Percentiles rank a stretch among this genome's conserved stretches.
Conservation (phyloP, 1,140 invertebrate species). For the Bombus soroeensis region DNA sequence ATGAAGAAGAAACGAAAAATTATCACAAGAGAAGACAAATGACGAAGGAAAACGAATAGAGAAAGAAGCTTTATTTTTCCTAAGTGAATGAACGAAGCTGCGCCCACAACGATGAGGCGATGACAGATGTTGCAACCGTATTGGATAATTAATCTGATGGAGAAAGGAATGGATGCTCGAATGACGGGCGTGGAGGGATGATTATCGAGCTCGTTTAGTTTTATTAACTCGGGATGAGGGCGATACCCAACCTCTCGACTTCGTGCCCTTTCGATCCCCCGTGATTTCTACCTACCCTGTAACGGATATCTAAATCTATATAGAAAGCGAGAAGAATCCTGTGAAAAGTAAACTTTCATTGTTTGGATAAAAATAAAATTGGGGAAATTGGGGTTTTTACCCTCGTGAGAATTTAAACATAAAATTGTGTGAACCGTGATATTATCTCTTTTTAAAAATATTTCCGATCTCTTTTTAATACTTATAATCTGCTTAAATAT, state of each 20-base stretch:
- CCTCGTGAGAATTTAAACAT: conserved; percentile 1
- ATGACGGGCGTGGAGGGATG: conserved; percentile 49
- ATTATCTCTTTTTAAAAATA: not conserved
- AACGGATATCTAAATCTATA: conserved; percentile 26
- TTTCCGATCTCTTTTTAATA: not conserved
- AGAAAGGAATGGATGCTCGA: conserved; percentile 10
- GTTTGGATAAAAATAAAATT: not conserved
- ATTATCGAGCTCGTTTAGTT: conserved; percentile 49
- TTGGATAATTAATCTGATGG: conserved; percentile 77
- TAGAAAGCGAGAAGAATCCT: not conserved
- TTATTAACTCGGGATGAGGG: conserved; percentile 35
- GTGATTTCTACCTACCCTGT: conserved; percentile 30
- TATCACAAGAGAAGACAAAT: not conserved
- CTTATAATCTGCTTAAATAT: not conserved
- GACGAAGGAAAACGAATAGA: not conserved
- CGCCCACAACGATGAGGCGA: conserved; percentile 56
- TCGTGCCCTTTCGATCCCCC: conserved; percentile 27
- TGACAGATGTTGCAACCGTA: conserved; percentile 76
- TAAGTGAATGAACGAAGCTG: conserved; percentile 25
- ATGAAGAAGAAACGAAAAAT: not conserved
- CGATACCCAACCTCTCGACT: conserved; percentile 25
- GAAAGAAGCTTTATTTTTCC: not conserved
- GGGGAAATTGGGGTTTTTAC: not conserved
- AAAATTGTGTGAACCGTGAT: not conserved
- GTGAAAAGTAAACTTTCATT: conserved; percentile 22